Base-by-base conservation (phyloP, 2,888 invertebrate genomes). In the Smittia aterrima region DNA sequence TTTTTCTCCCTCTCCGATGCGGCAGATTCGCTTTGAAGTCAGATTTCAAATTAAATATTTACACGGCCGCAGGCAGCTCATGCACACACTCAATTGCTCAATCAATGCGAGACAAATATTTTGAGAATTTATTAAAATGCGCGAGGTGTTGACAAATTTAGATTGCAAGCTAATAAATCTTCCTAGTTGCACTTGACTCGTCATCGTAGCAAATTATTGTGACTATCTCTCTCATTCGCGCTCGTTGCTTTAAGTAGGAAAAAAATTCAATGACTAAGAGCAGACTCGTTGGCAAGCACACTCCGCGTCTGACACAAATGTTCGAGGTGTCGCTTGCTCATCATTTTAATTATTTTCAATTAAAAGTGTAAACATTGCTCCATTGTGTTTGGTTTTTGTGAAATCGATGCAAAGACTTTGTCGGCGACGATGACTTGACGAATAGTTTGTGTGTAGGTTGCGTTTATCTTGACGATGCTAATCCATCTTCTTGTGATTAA, bases 361-460 rank as follows among this genome's bases (percentile, higher is more conserved):
- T 64, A 64, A 64, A 64, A 64, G 24, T 64, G 64, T 64, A 64
- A 64, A 64, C 32, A 64, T 11, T 16, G 9, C n/a, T 25, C 64
- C n/a, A 64, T 9, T 64, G 64, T 64, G n/a, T 64, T 27, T 7
- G 24, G 4, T 25, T 24, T 62, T 25, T 64, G 58, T 16, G 1
- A 24, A 22, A 58, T 16, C 13, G n/a, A 58, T 16, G 20, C 32
- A 9, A 58, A 16, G 9, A 22, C 9, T 18, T 58, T 11, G 24
- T 11, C 24, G 9, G 58, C 58, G 58, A 18, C 24, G 20, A 20
- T 16, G 24, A 58, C 24, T n/a, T n/a, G 27, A 64, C 24, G 27
- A 64, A 11, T 7, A 18, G 58, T 18, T 18, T 18, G 58, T 64
- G 64, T 64, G 64, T 64, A 20, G 64, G 58, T 11, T 58, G 7